Conservation (phyloP, 37 sponge, comb jelly and placozoan species). For the Cliona cf. orientalis region DNA sequence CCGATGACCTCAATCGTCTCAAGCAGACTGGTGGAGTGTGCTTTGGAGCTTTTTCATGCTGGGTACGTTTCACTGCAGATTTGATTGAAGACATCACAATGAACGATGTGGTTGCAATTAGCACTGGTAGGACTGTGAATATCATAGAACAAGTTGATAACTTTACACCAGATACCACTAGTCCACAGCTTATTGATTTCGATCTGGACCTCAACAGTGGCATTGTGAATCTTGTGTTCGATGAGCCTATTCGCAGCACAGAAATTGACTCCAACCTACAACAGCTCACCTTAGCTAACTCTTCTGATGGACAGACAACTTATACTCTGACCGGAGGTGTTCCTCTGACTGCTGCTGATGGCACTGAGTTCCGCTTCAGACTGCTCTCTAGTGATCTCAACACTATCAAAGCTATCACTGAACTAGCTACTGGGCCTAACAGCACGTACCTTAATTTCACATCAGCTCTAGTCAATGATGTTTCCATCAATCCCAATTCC, state of each 20-base stretch:
- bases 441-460: constrained; percentile 82
- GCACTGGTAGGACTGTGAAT: background rate
- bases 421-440: constrained; percentile 51
- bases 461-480: constrained; percentile 58
- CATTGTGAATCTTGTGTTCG: constrained; percentile 65
- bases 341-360: constrained; percentile 32
- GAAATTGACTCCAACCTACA: constrained; percentile 22
- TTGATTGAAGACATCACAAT: constrained; percentile 77
- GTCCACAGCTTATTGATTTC: constrained; percentile 52
- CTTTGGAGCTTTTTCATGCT: constrained; percentile 44
- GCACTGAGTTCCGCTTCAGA: constrained; percentile 45
- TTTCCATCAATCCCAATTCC: constrained; percentile 29
- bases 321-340: constrained; percentile 69
- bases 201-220: constrained; percentile 74
- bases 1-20: constrained; percentile 74
- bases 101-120: constrained; percentile 46
- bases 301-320: constrained; percentile 12
- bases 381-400: constrained; percentile 60
- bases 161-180: constrained; percentile 79
- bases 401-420: constrained; percentile 68
- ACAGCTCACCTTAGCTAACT: constrained; percentile 64
- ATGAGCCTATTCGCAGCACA: constrained; percentile 76
- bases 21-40: constrained; percentile 71
- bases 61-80: constrained; percentile 43
- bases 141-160: constrained; percentile 2